A percentile compares a stretch with the other conserved stretches of the same genome.
phyloP scores from a whole-genome alignment of 1,140 invertebrate genomes.

The Nasonia vitripennis region DNA sequence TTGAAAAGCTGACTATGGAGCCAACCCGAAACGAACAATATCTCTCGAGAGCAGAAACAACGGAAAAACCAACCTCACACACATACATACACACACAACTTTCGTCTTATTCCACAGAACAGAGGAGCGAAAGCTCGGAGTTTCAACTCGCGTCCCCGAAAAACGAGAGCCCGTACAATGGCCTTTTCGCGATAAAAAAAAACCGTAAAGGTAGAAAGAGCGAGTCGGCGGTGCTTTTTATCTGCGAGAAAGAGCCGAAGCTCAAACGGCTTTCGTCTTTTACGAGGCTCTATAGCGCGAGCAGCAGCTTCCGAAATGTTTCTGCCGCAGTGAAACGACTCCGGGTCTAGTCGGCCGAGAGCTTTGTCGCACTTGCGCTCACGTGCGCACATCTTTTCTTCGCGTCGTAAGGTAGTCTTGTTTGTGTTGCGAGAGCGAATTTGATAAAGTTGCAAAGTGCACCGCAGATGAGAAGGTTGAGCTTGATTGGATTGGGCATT shows the following conservation, averaged over 20 bases:
- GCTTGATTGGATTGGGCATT: too few species aligned
- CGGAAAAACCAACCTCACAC: background rate
- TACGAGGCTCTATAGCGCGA: background rate
- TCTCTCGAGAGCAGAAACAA: background rate
- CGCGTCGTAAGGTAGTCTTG: background rate
- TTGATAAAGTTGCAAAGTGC: too few species aligned
- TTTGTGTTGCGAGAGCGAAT: background rate
- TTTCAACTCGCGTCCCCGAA: background rate
- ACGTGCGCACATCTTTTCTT: background rate
- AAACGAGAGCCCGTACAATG: background rate
- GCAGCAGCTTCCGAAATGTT: conserved; percentile 24
- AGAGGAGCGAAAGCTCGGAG: background rate
- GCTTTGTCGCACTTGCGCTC: background rate
- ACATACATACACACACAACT: background rate
- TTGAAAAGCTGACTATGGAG: background rate
- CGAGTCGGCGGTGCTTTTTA: background rate
- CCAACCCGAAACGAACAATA: background rate
- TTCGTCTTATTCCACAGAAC: background rate
- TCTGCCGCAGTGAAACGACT: conserved; percentile 1
- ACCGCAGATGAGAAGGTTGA: too few species aligned
- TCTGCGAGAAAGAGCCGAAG: conserved; percentile 16
- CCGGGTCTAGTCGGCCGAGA: background rate
- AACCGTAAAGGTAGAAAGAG: background rate
- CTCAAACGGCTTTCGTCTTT: conserved; percentile 21
- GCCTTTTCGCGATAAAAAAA: conserved; percentile 19